phyloP scores from a whole-genome alignment of 2,113 vertebrate species.

The Hystrix brachyura region DNA sequence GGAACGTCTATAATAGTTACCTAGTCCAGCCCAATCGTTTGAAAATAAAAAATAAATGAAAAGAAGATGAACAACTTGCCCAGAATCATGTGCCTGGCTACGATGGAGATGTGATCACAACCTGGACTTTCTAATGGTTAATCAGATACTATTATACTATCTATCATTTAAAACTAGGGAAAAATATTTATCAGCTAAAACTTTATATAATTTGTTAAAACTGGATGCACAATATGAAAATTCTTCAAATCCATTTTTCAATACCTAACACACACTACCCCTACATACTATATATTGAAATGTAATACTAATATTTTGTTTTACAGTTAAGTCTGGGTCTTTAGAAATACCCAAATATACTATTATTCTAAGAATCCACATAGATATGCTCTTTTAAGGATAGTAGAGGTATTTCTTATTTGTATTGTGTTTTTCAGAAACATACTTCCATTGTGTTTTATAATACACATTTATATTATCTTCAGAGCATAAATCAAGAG shows the following conservation, averaged over 20 bases:
- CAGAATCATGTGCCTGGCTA: background rate
- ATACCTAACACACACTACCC: background rate
- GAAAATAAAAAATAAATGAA: background rate
- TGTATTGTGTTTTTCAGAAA: slow-evolving; percentile 64
- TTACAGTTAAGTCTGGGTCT: slow-evolving; percentile 1
- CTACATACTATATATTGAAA: background rate
- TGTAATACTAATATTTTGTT: background rate
- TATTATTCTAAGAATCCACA: slow-evolving; percentile 48
- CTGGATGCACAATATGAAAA: slow-evolving; percentile 42
- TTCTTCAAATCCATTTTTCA: slow-evolving; percentile 11
- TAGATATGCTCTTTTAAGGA: slow-evolving; percentile 28
- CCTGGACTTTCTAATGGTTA: background rate
- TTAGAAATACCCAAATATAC: background rate
- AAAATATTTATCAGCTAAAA: slow-evolving; percentile 42
- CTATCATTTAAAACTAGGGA: slow-evolving; percentile 21
- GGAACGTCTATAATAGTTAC: background rate
- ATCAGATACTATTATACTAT: background rate
- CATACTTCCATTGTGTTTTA: slow-evolving; percentile 13
- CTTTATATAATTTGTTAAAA: slow-evolving; percentile 21
- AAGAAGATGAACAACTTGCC: background rate
- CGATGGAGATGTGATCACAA: background rate
- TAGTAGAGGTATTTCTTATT: slow-evolving; percentile 43
- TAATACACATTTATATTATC: slow-evolving; percentile 44
- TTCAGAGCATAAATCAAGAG: slow-evolving; percentile 57
- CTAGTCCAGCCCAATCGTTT: background rate